phyloP scores from a whole-genome alignment of 2,797 vertebrate genomes.

The Phalanger gymnotis region DNA sequence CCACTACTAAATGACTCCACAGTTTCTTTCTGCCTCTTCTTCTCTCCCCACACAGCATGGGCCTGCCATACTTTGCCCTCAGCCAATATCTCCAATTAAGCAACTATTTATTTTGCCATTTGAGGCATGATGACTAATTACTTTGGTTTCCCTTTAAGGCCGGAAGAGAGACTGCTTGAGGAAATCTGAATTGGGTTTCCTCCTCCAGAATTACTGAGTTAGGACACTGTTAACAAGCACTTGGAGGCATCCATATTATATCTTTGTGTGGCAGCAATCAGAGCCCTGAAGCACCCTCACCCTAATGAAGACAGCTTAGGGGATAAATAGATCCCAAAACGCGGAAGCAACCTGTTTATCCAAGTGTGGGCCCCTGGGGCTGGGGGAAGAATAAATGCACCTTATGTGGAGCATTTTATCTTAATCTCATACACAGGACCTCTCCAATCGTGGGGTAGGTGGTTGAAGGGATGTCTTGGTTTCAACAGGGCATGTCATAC shows the following conservation, averaged over 20 bases:
- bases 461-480: background rate
- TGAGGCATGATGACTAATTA: conserved; percentile 78
- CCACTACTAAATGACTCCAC: background rate
- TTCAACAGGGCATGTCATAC: background rate
- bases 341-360: conserved; percentile 69
- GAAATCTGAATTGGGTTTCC: conserved; percentile 78
- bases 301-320: conserved; percentile 60
- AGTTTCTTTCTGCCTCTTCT: background rate
- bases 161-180: conserved; percentile 78
- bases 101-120: conserved; percentile 77
- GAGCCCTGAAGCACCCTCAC: conserved; percentile 73
- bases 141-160: conserved; percentile 77
- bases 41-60: background rate
- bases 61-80: background rate
- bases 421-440: background rate
- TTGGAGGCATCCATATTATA: conserved; percentile 74
- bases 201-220: conserved; percentile 79
- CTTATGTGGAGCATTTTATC: background rate
- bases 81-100: conserved; percentile 33
- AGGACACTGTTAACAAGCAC: conserved; percentile 75
- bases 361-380: conserved; percentile 57
- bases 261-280: conserved; percentile 76
- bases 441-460: background rate
- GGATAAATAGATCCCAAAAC: conserved; percentile 59
- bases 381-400: background rate